Evolutionary conservation across 1,140 invertebrate species (phyloP), one percentile per base, ranked within the genome.

Genomic region (Tetramorium parvispinum): DNA sequence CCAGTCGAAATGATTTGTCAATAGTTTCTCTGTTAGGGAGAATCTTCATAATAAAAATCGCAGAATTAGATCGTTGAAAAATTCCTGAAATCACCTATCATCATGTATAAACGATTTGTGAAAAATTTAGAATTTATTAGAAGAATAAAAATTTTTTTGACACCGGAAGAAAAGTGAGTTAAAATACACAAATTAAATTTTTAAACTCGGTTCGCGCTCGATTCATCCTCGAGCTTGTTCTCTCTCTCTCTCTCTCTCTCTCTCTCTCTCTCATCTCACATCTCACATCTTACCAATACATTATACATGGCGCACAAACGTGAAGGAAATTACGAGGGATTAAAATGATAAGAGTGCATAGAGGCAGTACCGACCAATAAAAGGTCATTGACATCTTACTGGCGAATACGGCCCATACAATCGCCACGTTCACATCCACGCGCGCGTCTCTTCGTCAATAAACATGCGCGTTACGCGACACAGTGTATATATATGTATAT

Each of bases 291-390:
- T 63, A n/a, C 40, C 57, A 79, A 90, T 78, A 68, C 63, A 37
- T 24, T 86, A 88, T 65, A 66, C 57, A 32, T 51, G 75, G 77
- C 77, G 51, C 11, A 55, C 57, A 70, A 81, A 46, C 46, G 57
- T 73, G 75, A 81, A 73, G 78, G 81, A 91, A 87, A 90, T 90
- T 88, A 89, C 70, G 70, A 82, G 65, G 77, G 88, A 91, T 86
- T 88, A 77, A 86, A 75, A 79, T 88, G 86, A 90, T 91, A 88
- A 89, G 71, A 86, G 82, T 40, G 51, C 68, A 78, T 86, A 86
- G 65, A 70, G 57, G 65, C 75, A 55, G 51, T 87, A 61, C 73
- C 75, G 89, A 49, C 76, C 81, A 85, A 87, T 85, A 87, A 89
- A 85, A 82, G 88, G 85, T 90, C 88, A 86, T 87, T 89, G 63